phyloP scores from a whole-genome alignment of 2,797 vertebrate species.

The Ciconia nigra region DNA sequence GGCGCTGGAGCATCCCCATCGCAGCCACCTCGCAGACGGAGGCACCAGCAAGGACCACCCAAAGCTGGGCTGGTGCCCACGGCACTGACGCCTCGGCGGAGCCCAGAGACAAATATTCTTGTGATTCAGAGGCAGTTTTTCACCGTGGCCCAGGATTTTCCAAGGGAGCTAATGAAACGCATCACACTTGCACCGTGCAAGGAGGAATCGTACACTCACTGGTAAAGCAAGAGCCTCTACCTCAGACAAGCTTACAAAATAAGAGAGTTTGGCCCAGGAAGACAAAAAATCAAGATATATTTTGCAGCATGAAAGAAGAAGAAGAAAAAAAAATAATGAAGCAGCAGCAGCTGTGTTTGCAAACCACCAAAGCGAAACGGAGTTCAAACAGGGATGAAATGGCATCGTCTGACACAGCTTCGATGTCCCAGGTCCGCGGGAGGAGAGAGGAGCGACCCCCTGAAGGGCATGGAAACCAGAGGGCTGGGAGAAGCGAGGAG shows the following conservation, averaged over 20 bases:
- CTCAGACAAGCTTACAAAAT: conserved; percentile 50
- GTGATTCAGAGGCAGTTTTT: neutral
- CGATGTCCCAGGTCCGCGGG: neutral
- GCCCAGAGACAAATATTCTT: neutral
- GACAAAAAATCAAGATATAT: conserved; percentile 61
- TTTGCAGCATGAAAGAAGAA: conserved; percentile 47
- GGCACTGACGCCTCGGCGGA: neutral
- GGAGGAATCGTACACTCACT: neutral
- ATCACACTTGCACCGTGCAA: rapidly evolving
- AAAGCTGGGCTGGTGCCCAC: neutral
- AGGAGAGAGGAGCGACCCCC: conserved; percentile 17
- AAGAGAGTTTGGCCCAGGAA: conserved; percentile 59
- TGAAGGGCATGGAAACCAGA: conserved; percentile 57
- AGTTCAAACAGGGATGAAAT: conserved; percentile 47
- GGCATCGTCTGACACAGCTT: conserved; percentile 40
- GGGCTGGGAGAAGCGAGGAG: conserved; percentile 55
- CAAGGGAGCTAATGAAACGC: neutral
- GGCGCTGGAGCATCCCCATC: neutral
- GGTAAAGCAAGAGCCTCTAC: conserved; percentile 7
- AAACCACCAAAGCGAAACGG: conserved; percentile 50
- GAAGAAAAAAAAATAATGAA: neutral
- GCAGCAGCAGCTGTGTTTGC: conserved; percentile 48
- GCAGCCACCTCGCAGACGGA: rapidly evolving
- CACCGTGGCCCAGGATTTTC: neutral
- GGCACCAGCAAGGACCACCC: neutral